Conservation (phyloP, 1,140 invertebrate genomes). For the Kradibia gibbosae region DNA sequence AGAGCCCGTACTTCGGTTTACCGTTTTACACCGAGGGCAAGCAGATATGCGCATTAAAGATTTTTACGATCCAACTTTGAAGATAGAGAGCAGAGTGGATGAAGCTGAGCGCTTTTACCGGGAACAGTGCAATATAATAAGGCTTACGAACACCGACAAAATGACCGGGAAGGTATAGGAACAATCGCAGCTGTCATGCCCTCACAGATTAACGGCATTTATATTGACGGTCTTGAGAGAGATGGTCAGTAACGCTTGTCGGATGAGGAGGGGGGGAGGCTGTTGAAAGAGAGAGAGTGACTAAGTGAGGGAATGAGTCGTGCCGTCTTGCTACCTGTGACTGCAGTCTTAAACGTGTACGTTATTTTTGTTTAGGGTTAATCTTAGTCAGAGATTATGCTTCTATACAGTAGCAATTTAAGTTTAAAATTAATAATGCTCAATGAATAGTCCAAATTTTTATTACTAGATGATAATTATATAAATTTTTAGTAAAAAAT, state of each 20-base stretch:
- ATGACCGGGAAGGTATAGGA: background rate
- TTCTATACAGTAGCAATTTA: too few relatives aligned
- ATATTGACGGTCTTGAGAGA: constrained; percentile 27
- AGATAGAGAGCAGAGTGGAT: background rate
- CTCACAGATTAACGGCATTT: constrained; percentile 39
- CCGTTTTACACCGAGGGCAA: constrained; percentile 14
- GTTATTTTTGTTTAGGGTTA: background rate
- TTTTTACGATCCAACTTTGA: constrained; percentile 18
- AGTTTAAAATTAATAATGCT: too few relatives aligned
- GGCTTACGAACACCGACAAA: background rate
- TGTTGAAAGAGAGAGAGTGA: constrained; percentile 1
- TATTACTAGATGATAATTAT: too few relatives aligned
- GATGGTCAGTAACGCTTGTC: background rate
- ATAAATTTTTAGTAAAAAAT: too few relatives aligned
- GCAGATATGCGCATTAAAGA: background rate
- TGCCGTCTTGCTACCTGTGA: background rate
- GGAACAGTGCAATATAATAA: constrained; percentile 30
- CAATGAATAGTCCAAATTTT: too few relatives aligned
- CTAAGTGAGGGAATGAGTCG: background rate
- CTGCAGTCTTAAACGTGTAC: background rate
- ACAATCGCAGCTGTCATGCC: constrained; percentile 7
- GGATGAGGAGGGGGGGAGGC: background rate
- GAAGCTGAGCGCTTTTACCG: constrained; percentile 22
- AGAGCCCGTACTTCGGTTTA: constrained; percentile 8
- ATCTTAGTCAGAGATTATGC: background rate